Evolutionary conservation across 2,113 vertebrate species (phyloP), one percentile per base, ranked within the genome.

Genomic region (Potamarius usumacintae): DNA sequence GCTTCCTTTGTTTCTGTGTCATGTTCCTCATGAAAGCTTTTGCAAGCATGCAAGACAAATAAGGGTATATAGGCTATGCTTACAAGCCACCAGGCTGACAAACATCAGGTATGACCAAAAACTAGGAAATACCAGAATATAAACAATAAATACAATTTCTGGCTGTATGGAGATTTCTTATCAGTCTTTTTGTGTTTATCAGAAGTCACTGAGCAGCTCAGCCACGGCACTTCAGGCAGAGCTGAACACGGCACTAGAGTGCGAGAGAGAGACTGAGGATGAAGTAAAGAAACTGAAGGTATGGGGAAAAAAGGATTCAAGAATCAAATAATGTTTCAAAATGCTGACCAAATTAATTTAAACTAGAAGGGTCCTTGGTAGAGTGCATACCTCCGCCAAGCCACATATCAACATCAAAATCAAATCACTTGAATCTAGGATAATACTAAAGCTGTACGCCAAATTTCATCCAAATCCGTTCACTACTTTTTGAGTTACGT

Each of bases 261-360:
- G 91, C 34, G 95, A 96, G 92, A 90, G 93, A 60, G 94, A 95
- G 76, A 92, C 92, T 0, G 95, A 96, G 86, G 94, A 95, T 0
- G 97, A 97, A 89, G 97, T 97, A 48, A 96, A 95, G 91, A 98
- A 97, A 85, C 95, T 97, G 0, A 96, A 96, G 80, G 97, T 96
- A 91, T 92, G 88, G 76, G 76, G 14, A 18, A 52, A 60, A 30
- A 52, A 18, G 12, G 12, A 8, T 55, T 78, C 4, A 55, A 27
- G 50, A 57, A 79, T 30, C 1, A 79, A 78, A 15, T 9, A 25
- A 76, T 11, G 22, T 76, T 22, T 52, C 42, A 52, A 25, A 77
- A 50, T 7, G 2, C 5, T 15, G 5, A 69, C 5, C 27, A 7
- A 34, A 17, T 7, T 5, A 18, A 34, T 67, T 6, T 42, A 42